Conservation (phyloP, 1,140 invertebrate species). For the Yoshiicerus persimilis region DNA sequence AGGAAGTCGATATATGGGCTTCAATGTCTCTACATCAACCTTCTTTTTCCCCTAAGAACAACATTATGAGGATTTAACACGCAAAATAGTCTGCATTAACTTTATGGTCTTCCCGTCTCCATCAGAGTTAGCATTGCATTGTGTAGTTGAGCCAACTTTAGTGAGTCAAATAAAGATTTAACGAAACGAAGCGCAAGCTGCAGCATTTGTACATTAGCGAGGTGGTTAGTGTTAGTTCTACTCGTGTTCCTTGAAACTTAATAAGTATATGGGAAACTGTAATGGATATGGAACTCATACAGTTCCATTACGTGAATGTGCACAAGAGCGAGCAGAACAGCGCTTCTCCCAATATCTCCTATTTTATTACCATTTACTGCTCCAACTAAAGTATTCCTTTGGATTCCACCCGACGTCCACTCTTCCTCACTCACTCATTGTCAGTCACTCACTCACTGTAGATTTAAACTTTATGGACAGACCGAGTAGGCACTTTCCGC, state of each 20-base stretch:
- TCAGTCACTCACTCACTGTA: neutral
- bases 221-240: neutral
- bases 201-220: neutral
- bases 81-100: slow-evolving; percentile 39
- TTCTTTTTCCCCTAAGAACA: slow-evolving; percentile 25
- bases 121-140: neutral
- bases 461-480: neutral
- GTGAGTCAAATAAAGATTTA: neutral
- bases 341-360: neutral
- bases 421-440: neutral
- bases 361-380: neutral
- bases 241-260: neutral
- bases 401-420: neutral
- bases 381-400: neutral
- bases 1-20: slow-evolving; percentile 2
- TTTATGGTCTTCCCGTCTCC: slow-evolving; percentile 21
- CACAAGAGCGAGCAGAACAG: neutral
- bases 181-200: neutral
- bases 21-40: slow-evolving; percentile 28
- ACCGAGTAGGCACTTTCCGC: neutral
- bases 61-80: slow-evolving; percentile 44
- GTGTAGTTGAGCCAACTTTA: neutral
- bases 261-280: neutral
- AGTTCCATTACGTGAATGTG: neutral
- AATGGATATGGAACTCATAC: neutral